Percentiles rank a stretch among this genome's conserved stretches.
phyloP scores from a whole-genome alignment of 1,140 invertebrate genomes.

The Drosophila bifasciata region DNA sequence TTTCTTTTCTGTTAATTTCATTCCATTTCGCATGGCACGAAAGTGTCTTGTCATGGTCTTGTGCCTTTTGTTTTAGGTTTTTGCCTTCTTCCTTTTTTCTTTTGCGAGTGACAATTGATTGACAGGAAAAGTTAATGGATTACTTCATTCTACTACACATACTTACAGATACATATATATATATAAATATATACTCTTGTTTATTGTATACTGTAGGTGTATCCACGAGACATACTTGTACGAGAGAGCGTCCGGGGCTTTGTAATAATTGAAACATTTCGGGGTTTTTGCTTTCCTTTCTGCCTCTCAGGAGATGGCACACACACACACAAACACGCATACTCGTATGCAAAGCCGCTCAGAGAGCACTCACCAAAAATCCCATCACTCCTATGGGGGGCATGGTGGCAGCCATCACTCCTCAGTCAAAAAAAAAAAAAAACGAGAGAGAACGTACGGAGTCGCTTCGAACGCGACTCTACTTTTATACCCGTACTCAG shows the following conservation, averaged over 20 bases:
- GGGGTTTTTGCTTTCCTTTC: conserved; percentile 21
- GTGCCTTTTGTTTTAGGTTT: conserved; percentile 54
- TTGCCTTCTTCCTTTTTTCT: conserved; percentile 39
- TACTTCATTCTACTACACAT: conserved; percentile 40
- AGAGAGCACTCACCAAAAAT: conserved; percentile 52
- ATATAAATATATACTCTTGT: conserved; percentile 12
- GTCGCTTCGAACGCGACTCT: too few species aligned
- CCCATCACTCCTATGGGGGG: conserved; percentile 20
- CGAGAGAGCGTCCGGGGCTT: conserved; percentile 4
- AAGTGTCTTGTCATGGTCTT: conserved; percentile 66
- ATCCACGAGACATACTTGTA: conserved; percentile 25
- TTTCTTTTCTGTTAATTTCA: conserved; percentile 38
- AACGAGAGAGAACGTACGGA: too few species aligned
- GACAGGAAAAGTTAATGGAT: conserved; percentile 78
- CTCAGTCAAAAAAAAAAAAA: conserved; percentile 35
- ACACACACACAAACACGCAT: conserved; percentile 19
- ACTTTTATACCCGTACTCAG: too few species aligned
- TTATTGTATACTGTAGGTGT: not conserved
- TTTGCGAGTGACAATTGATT: conserved; percentile 73
- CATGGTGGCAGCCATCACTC: conserved; percentile 67
- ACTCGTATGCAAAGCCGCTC: conserved; percentile 58
- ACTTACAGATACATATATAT: conserved; percentile 26
- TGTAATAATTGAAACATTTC: conserved; percentile 73
- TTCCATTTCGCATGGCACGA: conserved; percentile 40
- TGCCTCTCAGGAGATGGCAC: conserved; percentile 40